These are phyloP conservation scores for Myotis pilosus DNA, from an alignment of 2,797 vertebrate species.

Conservation along the genomic window DNA sequence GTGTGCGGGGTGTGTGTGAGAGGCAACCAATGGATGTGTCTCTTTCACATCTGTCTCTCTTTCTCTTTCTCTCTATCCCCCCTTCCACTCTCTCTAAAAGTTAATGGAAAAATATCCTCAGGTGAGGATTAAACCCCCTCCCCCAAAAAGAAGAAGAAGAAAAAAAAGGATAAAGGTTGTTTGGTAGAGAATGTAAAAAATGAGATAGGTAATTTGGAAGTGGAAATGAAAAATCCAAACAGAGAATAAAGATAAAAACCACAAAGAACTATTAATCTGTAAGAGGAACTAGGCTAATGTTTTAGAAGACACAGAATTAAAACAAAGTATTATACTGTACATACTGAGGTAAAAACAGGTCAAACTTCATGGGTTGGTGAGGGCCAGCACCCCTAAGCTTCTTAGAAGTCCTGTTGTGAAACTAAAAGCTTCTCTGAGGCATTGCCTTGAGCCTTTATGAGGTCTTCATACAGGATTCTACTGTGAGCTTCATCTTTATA, in stretches of 20 bases:
- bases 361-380: background rate
- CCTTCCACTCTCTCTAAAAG: too few species aligned
- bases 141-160: background rate
- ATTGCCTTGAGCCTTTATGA: background rate
- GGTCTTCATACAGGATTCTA: background rate
- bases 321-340: background rate
- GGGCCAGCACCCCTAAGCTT: background rate
- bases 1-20: too few species aligned
- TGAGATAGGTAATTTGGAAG: background rate
- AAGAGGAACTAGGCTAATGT: background rate
- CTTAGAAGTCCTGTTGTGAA: background rate
- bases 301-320: background rate
- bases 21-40: too few species aligned
- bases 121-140: too few species aligned
- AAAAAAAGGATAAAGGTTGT: background rate
- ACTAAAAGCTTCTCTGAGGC: background rate
- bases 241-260: background rate
- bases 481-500: background rate
- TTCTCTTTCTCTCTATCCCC: too few species aligned
- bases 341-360: background rate
- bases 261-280: background rate
- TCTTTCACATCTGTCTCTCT: too few species aligned
- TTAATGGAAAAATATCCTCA: too few species aligned
- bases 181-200: background rate
- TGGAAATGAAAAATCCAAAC: background rate